Conservation (phyloP, 2,888 invertebrate species). For the Keiferia lycopersicella region DNA sequence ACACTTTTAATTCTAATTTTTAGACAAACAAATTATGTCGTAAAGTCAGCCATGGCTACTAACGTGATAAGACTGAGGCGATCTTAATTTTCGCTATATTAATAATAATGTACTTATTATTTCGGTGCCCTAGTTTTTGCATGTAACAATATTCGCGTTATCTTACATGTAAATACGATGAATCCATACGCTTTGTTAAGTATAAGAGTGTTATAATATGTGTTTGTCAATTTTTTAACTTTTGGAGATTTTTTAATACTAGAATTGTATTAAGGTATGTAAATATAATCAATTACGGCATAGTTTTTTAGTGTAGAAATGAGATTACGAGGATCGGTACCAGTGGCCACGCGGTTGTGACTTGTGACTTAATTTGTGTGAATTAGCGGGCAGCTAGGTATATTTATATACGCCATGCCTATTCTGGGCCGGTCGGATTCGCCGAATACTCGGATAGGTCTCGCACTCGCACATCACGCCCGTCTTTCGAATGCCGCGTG, state of each 20-base stretch:
- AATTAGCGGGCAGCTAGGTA: slow-evolving; percentile 29
- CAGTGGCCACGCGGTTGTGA: slow-evolving; percentile 54
- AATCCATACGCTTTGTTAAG: slow-evolving; percentile 80
- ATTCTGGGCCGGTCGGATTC: slow-evolving; percentile 3
- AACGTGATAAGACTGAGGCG: slow-evolving; percentile 35
- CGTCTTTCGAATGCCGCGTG: no score
- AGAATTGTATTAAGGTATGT: slow-evolving; percentile 51
- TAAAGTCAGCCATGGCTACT: slow-evolving; percentile 11
- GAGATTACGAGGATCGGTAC: slow-evolving; percentile 62
- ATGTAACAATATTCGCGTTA: slow-evolving; percentile 67
- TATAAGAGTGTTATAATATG: slow-evolving; percentile 77
- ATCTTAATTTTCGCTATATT: slow-evolving; percentile 44
- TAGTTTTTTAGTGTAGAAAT: slow-evolving; percentile 52
- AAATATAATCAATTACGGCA: slow-evolving; percentile 32
- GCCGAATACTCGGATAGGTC: slow-evolving; percentile 20
- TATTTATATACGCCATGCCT: slow-evolving; percentile 22
- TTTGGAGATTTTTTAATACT: slow-evolving; percentile 67
- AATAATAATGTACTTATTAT: slow-evolving; percentile 68
- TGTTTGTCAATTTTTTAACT: slow-evolving; percentile 78
- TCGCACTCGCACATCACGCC: not conserved
- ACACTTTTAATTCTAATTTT: not conserved
- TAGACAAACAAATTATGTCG: not conserved
- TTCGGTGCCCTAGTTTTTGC: slow-evolving; percentile 69
- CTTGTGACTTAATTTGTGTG: slow-evolving; percentile 27
- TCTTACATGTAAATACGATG: slow-evolving; percentile 74